phyloP scores from a whole-genome alignment of 2,797 vertebrate species.

The Sebastes kiyomatsui region DNA sequence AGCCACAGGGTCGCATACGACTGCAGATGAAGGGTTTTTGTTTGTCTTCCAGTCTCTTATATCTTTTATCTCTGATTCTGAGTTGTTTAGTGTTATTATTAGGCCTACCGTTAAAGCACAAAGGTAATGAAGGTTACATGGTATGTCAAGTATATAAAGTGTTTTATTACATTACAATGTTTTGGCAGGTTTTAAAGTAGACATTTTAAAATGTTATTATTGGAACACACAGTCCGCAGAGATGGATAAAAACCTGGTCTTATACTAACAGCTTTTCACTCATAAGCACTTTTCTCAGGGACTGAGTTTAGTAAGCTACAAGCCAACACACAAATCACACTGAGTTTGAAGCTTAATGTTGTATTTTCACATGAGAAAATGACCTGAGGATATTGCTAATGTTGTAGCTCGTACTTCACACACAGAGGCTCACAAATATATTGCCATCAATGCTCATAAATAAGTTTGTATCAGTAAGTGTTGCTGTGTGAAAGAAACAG shows the following conservation, averaged over 20 bases:
- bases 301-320: neutral
- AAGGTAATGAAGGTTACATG: neutral
- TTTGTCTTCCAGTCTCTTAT: neutral
- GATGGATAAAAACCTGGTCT: neutral
- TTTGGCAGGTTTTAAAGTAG: conserved; percentile 2
- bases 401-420: neutral
- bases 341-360: neutral
- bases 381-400: neutral
- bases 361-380: conserved; percentile 23
- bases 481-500: neutral
- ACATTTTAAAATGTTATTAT: neutral
- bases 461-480: neutral
- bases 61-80: neutral
- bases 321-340: neutral
- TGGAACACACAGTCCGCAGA: neutral
- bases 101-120: neutral
- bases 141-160: neutral
- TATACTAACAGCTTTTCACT: neutral
- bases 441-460: neutral
- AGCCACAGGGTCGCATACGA: neutral
- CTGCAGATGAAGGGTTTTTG: neutral
- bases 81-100: neutral
- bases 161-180: neutral
- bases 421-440: neutral
- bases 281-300: too few relatives aligned